phyloP scores from a whole-genome alignment of 2,888 invertebrate species.

The Venustoraphidia nigricollis region DNA sequence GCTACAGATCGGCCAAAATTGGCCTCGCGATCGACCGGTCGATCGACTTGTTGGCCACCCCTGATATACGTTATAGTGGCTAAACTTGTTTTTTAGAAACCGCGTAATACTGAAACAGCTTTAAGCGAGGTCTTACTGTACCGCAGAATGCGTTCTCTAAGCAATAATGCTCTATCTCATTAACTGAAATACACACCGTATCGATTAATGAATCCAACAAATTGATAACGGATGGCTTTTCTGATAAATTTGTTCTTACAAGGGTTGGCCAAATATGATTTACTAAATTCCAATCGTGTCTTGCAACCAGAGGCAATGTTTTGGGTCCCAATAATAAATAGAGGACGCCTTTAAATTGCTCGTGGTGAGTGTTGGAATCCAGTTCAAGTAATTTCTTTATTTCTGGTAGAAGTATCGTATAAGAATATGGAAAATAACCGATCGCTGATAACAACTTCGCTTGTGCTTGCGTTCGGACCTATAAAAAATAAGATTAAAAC shows the following conservation, averaged over 20 bases:
- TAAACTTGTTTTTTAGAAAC: too few relatives aligned
- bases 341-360: conserved; percentile 63
- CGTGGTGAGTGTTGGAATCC: conserved; percentile 44
- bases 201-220: conserved; percentile 40
- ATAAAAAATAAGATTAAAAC: conserved; percentile 12
- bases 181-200: conserved; percentile 12
- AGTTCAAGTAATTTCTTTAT: conserved; percentile 42
- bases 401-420: conserved; percentile 45
- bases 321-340: conserved; percentile 59
- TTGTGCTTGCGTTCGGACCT: conserved; percentile 55
- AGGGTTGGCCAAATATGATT: conserved; percentile 63
- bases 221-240: conserved; percentile 67
- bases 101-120: too few relatives aligned
- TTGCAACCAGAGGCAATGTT: conserved; percentile 44
- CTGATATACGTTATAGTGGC: too few relatives aligned
- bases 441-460: conserved; percentile 44
- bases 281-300: conserved; percentile 62
- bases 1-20: too few relatives aligned
- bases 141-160: too few relatives aligned
- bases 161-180: too few relatives aligned
- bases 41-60: too few relatives aligned
- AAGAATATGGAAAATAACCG: conserved; percentile 52
- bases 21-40: too few relatives aligned
- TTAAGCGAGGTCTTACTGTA: too few relatives aligned
- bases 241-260: conserved; percentile 62